Percentiles rank a stretch among this genome's conserved stretches.
phyloP scores from a whole-genome alignment of 53 echinoderm and acorn worm species.

The Henricia sp. region DNA sequence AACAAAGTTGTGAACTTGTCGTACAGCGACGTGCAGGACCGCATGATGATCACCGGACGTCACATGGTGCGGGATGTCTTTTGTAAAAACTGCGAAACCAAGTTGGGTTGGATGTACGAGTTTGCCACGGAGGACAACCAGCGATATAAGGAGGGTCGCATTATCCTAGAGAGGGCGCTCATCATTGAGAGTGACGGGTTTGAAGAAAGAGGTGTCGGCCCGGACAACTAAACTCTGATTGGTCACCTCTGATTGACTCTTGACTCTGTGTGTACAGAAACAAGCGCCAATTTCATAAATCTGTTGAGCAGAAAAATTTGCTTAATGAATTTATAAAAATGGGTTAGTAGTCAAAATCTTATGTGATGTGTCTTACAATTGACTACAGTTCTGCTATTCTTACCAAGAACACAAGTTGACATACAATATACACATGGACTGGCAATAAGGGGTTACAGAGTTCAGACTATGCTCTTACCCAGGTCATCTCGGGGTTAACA shows the following conservation, averaged over 20 bases:
- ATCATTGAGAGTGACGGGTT: constrained; percentile 95
- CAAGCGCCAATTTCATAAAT: too few species aligned
- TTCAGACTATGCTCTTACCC: too few species aligned
- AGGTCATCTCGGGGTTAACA: too few species aligned
- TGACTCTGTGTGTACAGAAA: too few species aligned
- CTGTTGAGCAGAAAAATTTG: too few species aligned
- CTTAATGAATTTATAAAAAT: too few species aligned
- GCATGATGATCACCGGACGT: constrained; percentile 96
- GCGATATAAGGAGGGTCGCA: constrained; percentile 92
- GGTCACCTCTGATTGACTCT: neutral
- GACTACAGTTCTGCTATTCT: neutral
- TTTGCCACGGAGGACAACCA: constrained; percentile 98
- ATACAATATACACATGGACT: too few species aligned
- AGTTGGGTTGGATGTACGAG: constrained; percentile 98
- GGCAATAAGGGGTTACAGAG: too few species aligned
- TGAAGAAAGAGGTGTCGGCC: constrained; percentile 67
- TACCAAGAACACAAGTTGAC: too few species aligned
- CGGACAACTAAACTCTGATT: constrained; percentile 31
- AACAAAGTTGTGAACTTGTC: constrained; percentile 94
- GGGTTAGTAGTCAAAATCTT: too few species aligned
- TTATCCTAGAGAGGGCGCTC: constrained; percentile 93
- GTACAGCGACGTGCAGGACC: constrained; percentile 95
- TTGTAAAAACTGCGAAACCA: constrained; percentile 96
- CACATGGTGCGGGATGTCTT: constrained; percentile 98
- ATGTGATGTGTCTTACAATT: neutral